These are phyloP conservation scores for Xestia sexstrigata DNA, from an alignment of 2,888 invertebrate genomes.

Conservation along the genomic window DNA sequence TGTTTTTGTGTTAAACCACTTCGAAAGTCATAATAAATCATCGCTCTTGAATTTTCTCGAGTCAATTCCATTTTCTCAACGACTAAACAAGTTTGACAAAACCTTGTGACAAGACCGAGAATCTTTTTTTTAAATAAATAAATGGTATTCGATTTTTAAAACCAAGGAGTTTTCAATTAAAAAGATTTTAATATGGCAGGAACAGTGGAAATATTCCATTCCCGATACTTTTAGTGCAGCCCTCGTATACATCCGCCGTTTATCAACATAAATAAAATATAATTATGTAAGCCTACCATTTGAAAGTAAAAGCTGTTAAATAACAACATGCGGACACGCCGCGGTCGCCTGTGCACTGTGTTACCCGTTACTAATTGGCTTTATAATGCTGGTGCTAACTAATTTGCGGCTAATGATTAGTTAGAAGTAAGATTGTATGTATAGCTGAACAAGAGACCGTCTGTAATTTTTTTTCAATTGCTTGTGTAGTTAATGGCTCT, in stretches of 20 bases:
- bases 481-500: neutral
- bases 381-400: constrained; percentile 72
- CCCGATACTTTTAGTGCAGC: too few relatives aligned
- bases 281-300: constrained; percentile 31
- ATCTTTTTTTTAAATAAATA: too few relatives aligned
- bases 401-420: constrained; percentile 66
- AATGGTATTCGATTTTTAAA: too few relatives aligned
- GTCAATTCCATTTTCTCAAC: too few relatives aligned
- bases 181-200: too few relatives aligned
- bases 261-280: constrained; percentile 3
- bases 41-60: too few relatives aligned
- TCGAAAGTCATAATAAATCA: too few relatives aligned
- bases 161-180: too few relatives aligned
- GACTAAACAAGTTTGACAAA: too few relatives aligned
- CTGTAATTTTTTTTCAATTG: constrained; percentile 22
- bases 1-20: too few relatives aligned
- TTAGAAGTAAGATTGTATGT: constrained; percentile 50
- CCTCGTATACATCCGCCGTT: constrained; percentile 27
- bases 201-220: too few relatives aligned
- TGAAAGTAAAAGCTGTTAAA: constrained; percentile 37
- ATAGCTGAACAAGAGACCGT: constrained; percentile 25
- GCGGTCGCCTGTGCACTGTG: constrained; percentile 10
- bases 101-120: too few relatives aligned
- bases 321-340: constrained; percentile 17
- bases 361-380: constrained; percentile 57